Conservation (phyloP, 2,888 invertebrate species). For the Dynastes tityus region DNA sequence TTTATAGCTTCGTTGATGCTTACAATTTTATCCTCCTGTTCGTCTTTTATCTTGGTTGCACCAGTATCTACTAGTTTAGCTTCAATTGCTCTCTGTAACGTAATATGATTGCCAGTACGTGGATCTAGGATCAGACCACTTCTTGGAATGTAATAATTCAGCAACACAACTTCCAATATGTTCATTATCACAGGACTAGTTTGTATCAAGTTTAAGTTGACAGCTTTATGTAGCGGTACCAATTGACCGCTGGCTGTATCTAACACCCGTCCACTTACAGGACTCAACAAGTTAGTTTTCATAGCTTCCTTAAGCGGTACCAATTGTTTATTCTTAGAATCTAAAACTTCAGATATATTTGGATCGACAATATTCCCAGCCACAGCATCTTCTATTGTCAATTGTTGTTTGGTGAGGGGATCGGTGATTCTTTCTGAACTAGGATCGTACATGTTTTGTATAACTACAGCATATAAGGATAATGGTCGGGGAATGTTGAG, state of each 20-base stretch:
- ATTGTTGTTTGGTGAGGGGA: constrained; percentile 79
- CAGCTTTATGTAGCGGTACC: constrained; percentile 81
- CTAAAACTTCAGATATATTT: constrained; percentile 85
- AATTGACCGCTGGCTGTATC: constrained; percentile 81
- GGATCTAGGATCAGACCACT: constrained; percentile 86
- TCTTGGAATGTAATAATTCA: constrained; percentile 84
- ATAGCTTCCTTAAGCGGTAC: constrained; percentile 85
- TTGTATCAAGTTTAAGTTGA: constrained; percentile 80
- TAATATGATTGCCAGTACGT: constrained; percentile 81
- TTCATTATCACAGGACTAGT: constrained; percentile 80
- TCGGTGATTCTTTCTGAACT: constrained; percentile 82
- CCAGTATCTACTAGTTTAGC: constrained; percentile 81
- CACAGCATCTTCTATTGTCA: constrained; percentile 84
- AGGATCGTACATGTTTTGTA: constrained; percentile 80
- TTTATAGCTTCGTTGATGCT: constrained; percentile 81
- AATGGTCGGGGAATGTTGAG: constrained; percentile 81
- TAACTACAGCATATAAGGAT: constrained; percentile 84
- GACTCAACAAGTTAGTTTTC: constrained; percentile 78
- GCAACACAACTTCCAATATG: constrained; percentile 81
- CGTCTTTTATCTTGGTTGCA: constrained; percentile 83
- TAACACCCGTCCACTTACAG: constrained; percentile 81
- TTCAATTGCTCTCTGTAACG: constrained; percentile 83
- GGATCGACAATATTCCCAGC: constrained; percentile 86
- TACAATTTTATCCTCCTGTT: constrained; percentile 78
- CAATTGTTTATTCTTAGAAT: constrained; percentile 81